These are phyloP conservation scores for Drosophila sordidula DNA, from an alignment of 2,888 invertebrate species.

Conservation along the genomic window DNA sequence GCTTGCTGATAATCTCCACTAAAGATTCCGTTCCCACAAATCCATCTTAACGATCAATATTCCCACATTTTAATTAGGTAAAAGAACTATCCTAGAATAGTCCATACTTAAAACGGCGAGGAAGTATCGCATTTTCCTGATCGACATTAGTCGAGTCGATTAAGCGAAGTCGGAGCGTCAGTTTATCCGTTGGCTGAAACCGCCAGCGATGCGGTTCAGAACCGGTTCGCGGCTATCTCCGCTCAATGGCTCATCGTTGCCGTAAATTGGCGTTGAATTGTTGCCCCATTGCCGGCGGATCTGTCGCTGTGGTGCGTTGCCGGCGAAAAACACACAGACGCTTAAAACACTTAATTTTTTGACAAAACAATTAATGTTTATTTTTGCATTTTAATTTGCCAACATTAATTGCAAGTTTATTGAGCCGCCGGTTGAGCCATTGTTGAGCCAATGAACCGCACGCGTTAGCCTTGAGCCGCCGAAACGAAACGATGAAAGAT, in stretches of 20 bases:
- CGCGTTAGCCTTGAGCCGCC: conserved; percentile 57
- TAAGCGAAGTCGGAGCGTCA: not conserved
- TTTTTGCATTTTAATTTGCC: conserved; percentile 80
- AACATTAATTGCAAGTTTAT: conserved; percentile 81
- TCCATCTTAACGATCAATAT: no score
- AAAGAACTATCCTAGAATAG: no score
- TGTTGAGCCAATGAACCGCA: conserved; percentile 62
- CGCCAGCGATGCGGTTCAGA: conserved; percentile 17
- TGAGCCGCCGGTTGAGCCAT: conserved; percentile 65
- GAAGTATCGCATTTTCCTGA: not conserved
- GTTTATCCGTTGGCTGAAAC: not conserved
- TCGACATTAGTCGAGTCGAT: not conserved
- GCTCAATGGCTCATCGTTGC: conserved; percentile 51
- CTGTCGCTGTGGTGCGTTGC: not conserved
- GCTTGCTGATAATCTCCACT: no score
- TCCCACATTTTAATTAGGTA: no score
- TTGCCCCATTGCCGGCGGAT: conserved; percentile 21
- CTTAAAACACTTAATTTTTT: conserved; percentile 51
- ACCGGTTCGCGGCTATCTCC: conserved; percentile 33
- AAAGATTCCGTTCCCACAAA: no score
- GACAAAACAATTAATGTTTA: conserved; percentile 80
- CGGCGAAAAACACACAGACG: not conserved
- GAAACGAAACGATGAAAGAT: conserved; percentile 14
- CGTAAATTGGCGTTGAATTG: conserved; percentile 58
- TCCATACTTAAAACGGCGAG: no score